Conservation (phyloP, 2,113 vertebrate species). For the Muntiacus reevesi region DNA sequence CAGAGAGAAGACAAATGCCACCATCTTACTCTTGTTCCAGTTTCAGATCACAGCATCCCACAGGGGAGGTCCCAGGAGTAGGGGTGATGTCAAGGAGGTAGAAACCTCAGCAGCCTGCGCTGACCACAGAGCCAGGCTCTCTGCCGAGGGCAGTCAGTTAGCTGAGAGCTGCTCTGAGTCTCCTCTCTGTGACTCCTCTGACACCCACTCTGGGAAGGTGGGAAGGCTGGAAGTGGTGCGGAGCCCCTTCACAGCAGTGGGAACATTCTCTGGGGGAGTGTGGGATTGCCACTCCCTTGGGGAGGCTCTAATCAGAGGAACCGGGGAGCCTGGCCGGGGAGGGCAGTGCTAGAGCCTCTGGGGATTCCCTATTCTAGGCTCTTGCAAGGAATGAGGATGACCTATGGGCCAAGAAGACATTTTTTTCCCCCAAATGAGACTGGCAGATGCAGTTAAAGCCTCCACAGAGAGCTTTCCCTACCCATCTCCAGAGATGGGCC, state of each 20-base stretch:
- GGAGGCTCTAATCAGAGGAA: background rate
- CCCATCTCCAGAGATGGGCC: background rate
- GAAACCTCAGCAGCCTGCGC: background rate
- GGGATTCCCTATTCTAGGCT: background rate
- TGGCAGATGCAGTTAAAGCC: background rate
- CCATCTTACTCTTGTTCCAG: background rate
- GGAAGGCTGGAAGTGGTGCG: background rate
- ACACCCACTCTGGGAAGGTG: background rate
- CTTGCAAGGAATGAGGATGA: background rate
- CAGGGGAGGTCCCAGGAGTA: background rate
- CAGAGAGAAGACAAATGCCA: background rate
- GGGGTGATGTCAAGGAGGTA: too few relatives aligned
- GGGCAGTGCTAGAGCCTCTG: background rate
- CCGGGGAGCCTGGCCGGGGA: rapidly evolving
- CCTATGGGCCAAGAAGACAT: background rate
- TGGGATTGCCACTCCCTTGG: background rate
- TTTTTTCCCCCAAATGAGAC: background rate
- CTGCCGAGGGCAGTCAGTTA: too few relatives aligned
- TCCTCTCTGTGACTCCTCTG: too few relatives aligned
- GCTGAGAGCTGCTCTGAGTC: background rate
- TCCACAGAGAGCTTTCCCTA: background rate
- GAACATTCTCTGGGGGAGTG: background rate
- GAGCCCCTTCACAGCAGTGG: background rate
- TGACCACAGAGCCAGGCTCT: background rate
- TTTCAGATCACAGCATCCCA: background rate